A percentile compares a stretch with the other conserved stretches of the same genome.
phyloP scores from a whole-genome alignment of 1,140 invertebrate species.

The Pseudachorutes palmiensis region DNA sequence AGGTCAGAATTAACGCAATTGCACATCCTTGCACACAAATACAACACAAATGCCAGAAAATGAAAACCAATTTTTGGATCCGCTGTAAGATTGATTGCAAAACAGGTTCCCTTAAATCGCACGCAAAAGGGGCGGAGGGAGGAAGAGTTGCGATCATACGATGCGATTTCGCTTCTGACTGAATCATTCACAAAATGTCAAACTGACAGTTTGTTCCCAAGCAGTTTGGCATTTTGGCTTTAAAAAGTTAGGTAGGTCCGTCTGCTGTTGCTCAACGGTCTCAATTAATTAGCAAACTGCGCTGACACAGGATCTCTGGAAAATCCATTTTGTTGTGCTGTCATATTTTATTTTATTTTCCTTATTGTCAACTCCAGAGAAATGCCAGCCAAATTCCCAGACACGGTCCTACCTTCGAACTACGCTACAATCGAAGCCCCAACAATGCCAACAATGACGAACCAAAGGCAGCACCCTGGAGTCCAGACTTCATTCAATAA shows the following conservation, averaged over 20 bases:
- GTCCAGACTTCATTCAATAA: slow-evolving; percentile 23
- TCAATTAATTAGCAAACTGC: background rate
- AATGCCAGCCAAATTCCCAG: slow-evolving; percentile 56
- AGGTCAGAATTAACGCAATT: background rate
- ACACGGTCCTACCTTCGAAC: slow-evolving; percentile 38
- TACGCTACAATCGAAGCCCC: slow-evolving; percentile 6
- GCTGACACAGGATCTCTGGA: background rate
- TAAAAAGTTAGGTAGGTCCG: background rate
- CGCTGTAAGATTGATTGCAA: too few species aligned
- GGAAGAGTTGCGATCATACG: too few species aligned
- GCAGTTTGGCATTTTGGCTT: too few species aligned
- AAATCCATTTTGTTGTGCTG: background rate
- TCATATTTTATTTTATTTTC: slow-evolving; percentile 9
- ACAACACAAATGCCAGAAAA: too few species aligned
- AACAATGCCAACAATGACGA: slow-evolving; percentile 16
- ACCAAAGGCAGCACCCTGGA: slow-evolving; percentile 4
- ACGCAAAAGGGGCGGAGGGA: too few species aligned
- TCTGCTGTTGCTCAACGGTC: background rate
- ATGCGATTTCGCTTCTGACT: too few species aligned
- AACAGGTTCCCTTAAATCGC: too few species aligned
- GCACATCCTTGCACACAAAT: background rate
- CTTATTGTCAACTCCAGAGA: slow-evolving; percentile 34
- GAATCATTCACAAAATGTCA: too few species aligned
- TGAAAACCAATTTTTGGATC: too few species aligned
- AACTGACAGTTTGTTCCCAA: too few species aligned